Conservation (phyloP, 2,113 vertebrate genomes). For the Platysternon megacephalum region DNA sequence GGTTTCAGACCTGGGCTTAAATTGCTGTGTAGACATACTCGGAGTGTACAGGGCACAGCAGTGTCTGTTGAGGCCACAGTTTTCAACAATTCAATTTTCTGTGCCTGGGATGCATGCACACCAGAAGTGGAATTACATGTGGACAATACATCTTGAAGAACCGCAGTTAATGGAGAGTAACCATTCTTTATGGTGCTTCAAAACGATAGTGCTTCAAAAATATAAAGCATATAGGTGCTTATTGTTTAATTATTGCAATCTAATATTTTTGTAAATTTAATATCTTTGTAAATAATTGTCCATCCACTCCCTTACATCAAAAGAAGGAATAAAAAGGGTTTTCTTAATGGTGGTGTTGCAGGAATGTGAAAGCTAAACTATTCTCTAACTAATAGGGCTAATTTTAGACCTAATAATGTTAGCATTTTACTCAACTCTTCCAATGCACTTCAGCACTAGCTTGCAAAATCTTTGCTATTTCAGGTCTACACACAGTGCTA, state of each 20-base stretch:
- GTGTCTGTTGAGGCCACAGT: too few relatives aligned
- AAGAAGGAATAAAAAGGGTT: not conserved
- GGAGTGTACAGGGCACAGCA: not conserved
- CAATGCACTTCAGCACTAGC: not conserved
- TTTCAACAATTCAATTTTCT: too few relatives aligned
- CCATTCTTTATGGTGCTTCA: not conserved
- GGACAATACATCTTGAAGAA: not conserved
- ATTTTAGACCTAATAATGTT: not conserved
- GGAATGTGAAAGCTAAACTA: not conserved
- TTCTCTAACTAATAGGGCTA: not conserved
- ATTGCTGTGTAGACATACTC: not conserved
- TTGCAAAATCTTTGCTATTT: slow-evolving; percentile 8
- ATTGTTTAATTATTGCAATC: not conserved
- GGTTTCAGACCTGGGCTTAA: not conserved
- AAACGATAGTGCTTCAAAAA: not conserved
- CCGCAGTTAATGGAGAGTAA: not conserved
- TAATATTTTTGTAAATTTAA: not conserved
- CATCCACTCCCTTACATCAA: not conserved
- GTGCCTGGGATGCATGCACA: not conserved
- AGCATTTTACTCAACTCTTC: not conserved
- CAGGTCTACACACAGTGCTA: not conserved
- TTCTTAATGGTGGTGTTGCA: not conserved
- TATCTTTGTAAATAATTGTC: not conserved
- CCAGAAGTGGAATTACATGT: not conserved
- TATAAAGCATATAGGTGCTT: not conserved